phyloP scores from a whole-genome alignment of 2,113 vertebrate genomes.

The Rattus rattus region DNA sequence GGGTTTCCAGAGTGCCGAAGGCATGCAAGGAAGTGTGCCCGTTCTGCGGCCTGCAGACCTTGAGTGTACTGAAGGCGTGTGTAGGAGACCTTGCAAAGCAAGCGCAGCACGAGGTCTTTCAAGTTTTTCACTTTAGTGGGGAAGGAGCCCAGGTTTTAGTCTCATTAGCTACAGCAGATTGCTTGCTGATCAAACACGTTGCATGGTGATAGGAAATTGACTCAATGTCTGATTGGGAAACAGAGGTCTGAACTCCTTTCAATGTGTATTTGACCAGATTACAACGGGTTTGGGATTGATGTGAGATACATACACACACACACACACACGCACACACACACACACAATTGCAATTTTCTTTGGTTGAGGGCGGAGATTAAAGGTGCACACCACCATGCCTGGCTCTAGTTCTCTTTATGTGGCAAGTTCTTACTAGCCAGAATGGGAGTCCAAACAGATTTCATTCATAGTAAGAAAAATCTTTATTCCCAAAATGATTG shows the following conservation, averaged over 20 bases:
- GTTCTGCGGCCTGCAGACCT: neutral
- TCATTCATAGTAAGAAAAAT: conserved; percentile 71
- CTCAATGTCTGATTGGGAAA: conserved; percentile 26
- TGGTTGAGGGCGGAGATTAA: neutral
- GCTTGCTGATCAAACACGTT: conserved; percentile 48
- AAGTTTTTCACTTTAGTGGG: conserved; percentile 53
- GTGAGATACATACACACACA: neutral
- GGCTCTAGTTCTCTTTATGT: neutral
- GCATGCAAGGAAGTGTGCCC: neutral
- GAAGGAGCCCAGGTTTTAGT: conserved; percentile 66
- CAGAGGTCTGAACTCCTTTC: conserved; percentile 6
- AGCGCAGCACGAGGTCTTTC: neutral
- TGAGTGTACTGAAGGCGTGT: conserved; percentile 3
- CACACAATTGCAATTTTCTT: neutral
- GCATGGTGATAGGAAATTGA: conserved; percentile 28
- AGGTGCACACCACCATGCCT: neutral
- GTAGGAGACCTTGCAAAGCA: conserved; percentile 25
- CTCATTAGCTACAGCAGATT: conserved; percentile 55
- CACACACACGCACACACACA: too few species aligned
- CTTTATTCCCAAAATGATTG: conserved; percentile 76
- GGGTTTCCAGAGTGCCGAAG: neutral
- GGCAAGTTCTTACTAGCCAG: conserved; percentile 66
- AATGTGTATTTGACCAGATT: conserved; percentile 19
- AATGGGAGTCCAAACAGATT: conserved; percentile 65
- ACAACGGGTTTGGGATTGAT: conserved; percentile 38